These are phyloP conservation scores for Coelogynopora nodosa DNA, from an alignment of 2,888 invertebrate genomes.

Conservation along the genomic window DNA sequence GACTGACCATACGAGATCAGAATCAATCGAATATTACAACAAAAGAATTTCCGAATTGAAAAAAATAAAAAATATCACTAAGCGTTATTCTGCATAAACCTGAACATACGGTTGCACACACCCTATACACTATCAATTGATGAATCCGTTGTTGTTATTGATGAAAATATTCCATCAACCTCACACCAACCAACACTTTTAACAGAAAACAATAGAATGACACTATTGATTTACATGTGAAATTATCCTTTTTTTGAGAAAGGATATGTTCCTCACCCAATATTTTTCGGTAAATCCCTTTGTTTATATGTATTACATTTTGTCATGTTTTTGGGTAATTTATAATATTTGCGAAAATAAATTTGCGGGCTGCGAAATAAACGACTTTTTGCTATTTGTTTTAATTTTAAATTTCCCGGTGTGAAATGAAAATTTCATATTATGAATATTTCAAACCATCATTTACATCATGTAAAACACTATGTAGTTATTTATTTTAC, in stretches of 20 bases:
- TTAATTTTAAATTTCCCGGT: not conserved
- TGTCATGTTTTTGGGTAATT: conserved; percentile 4
- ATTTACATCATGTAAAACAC: too few species aligned
- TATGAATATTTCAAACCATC: conserved; percentile 5
- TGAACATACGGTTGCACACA: conserved; percentile 10
- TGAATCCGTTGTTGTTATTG: conserved; percentile 20
- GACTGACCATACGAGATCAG: not conserved
- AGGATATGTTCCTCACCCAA: not conserved
- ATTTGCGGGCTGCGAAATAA: not conserved
- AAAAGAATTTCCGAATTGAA: conserved; percentile 31
- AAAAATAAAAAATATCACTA: conserved; percentile 5
- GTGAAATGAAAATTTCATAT: conserved; percentile 18
- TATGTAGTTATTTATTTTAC: too few species aligned
- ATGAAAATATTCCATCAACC: conserved; percentile 11
- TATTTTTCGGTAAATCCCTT: not conserved
- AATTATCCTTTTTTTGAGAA: not conserved
- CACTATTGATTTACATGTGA: not conserved
- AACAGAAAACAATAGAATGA: conserved; percentile 7
- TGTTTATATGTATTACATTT: conserved; percentile 12
- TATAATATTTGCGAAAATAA: conserved; percentile 9
- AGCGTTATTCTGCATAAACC: not conserved
- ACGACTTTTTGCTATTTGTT: not conserved
- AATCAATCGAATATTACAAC: conserved; percentile 28
- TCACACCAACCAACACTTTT: not conserved
- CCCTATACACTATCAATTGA: not conserved